Percentiles rank a stretch among this genome's conserved stretches.
Evolutionary conservation across 1,140 invertebrate genomes (phyloP).

Genomic region (Pectinophora gossypiella): DNA sequence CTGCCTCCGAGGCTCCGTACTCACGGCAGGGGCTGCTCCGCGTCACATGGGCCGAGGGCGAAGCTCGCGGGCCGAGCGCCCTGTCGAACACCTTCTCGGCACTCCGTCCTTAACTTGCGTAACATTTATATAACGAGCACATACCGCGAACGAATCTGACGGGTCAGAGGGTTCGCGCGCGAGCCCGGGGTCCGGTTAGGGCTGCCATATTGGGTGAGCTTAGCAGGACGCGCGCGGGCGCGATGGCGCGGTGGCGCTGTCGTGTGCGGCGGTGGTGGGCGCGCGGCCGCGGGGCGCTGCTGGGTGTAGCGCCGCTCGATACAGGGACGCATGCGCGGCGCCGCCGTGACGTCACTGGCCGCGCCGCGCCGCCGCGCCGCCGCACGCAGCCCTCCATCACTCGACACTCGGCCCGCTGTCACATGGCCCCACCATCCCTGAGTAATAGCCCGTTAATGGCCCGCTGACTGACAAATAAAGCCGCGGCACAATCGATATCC

Average conservation of each 20-base stretch:
- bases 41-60: slow-evolving; percentile 54
- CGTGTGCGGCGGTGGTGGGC: slow-evolving; percentile 39
- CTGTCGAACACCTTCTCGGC: slow-evolving; percentile 46
- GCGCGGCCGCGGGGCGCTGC: slow-evolving; percentile 16
- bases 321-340: slow-evolving; percentile 53
- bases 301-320: slow-evolving; percentile 37
- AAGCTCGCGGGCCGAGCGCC: slow-evolving; percentile 33
- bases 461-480: slow-evolving; percentile 4
- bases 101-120: slow-evolving; percentile 56
- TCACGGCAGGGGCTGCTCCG: slow-evolving; percentile 40
- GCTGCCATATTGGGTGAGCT: slow-evolving; percentile 65
- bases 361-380: too few species aligned
- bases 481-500: slow-evolving; percentile 4
- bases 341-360: slow-evolving; percentile 20
- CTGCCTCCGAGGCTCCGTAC: too few species aligned
- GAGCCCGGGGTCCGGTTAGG: slow-evolving; percentile 26
- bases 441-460: slow-evolving; percentile 2
- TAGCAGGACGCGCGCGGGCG: neutral
- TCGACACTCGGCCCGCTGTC: slow-evolving; percentile 30
- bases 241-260: slow-evolving; percentile 38
- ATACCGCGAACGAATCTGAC: slow-evolving; percentile 38
- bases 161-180: slow-evolving; percentile 45
- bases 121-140: slow-evolving; percentile 70
- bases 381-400: slow-evolving; percentile 25
- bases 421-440: slow-evolving; percentile 1